phyloP scores from a whole-genome alignment of 2,888 invertebrate species.

The Tuberolachnus salignus region DNA sequence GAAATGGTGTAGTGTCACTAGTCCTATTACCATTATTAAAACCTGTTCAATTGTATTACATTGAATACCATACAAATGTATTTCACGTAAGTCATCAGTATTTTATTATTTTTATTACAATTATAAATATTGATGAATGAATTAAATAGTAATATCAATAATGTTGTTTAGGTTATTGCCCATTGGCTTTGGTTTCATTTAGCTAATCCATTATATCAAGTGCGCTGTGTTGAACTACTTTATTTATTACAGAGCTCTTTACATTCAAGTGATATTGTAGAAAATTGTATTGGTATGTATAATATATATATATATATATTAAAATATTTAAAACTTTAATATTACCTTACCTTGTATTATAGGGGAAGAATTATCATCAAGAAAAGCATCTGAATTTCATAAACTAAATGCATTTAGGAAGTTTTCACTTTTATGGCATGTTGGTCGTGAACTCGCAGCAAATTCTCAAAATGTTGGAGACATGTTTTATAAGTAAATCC shows the following conservation, averaged over 20 bases:
- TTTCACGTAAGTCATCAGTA: conserved; percentile 66
- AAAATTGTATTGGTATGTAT: conserved; percentile 64
- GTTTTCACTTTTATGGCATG: conserved; percentile 76
- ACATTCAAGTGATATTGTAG: conserved; percentile 70
- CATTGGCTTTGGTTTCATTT: conserved; percentile 76
- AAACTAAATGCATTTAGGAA: conserved; percentile 70
- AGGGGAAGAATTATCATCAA: conserved; percentile 58
- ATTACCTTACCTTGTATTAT: not conserved
- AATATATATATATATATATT: not conserved
- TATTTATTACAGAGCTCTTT: conserved; percentile 78
- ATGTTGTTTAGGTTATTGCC: conserved; percentile 66
- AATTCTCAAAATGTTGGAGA: conserved; percentile 61
- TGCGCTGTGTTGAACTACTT: conserved; percentile 73
- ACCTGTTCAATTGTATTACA: conserved; percentile 70
- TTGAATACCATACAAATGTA: conserved; percentile 72
- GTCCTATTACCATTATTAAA: conserved; percentile 75
- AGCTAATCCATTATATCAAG: conserved; percentile 67
- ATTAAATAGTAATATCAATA: conserved; percentile 36
- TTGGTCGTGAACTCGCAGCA: conserved; percentile 71
- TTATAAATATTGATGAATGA: conserved; percentile 11
- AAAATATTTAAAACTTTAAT: not conserved
- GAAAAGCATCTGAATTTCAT: conserved; percentile 58
- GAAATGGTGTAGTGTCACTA: conserved; percentile 68
- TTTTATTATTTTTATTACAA: conserved; percentile 22
- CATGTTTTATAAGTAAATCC: conserved; percentile 68